Evolutionary conservation across 2,888 invertebrate genomes (phyloP), one percentile per base, ranked within the genome.

Genomic region (Didymodactylos carnosus): DNA sequence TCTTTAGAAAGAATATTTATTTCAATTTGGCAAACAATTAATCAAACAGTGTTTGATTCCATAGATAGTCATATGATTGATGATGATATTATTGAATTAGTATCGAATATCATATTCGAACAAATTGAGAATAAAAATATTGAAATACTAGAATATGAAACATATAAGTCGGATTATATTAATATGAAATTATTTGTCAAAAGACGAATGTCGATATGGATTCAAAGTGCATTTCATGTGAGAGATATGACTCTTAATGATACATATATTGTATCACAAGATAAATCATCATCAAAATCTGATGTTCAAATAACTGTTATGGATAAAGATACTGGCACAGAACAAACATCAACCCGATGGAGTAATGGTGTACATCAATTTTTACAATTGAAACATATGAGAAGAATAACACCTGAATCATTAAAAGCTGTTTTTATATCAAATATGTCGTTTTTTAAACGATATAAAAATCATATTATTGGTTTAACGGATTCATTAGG

Each of bases 401-500:
- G 75, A 16, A 72, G 69, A 43, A 39, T 78, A 43, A 75, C 69
- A 14, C 39, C 43, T 11, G 70, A 76, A 41, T 71, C 70, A 10
- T 29, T 77, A 23, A 76, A 72, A n/a, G 75, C 77, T 16, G 75
- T 75, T 71, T 77, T 76, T 53, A 71, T 77, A 53, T 77, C 77
- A 11, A 77, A 77, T 73, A 39, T 72, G 14, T 43, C 29, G 7
- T 76, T 73, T 53, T 76, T 77, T 39, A 53, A 70, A 41, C 70
- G 70, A n/a, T 77, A 77, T 40, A 40, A 39, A 0, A 27, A 39
- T 25, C 23, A 73, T 27, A 49, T 77, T n/a, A 80, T 79, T 75
- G 84, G 84, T 1, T 53, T 77, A 19, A 75, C 77, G 40, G 77
- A 77, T 11, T 76, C 77, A 29, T 73, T 78, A 11, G 78, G 78